Percentiles rank a stretch among this genome's conserved stretches.
Conservation (phyloP, 2,113 vertebrate genomes). For the Arothron firmamentum region DNA sequence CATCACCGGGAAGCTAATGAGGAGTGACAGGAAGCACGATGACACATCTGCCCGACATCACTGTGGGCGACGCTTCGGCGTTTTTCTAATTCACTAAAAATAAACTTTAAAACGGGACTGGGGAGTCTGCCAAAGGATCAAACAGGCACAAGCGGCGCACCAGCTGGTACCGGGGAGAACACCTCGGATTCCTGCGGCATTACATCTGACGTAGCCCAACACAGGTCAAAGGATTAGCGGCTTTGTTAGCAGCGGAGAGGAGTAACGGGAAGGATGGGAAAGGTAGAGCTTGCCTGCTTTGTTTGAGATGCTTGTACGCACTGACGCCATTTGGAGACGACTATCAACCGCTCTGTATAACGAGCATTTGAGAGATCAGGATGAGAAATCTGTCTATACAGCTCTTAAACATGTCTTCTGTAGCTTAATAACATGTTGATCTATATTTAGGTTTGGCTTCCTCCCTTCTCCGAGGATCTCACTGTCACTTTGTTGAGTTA, state of each 20-base stretch:
- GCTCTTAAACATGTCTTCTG: too few relatives aligned
- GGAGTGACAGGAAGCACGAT: conserved; percentile 44
- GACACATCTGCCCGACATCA: conserved; percentile 48
- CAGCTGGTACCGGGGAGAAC: conserved; percentile 64
- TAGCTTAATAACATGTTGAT: too few relatives aligned
- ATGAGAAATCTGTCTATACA: not conserved
- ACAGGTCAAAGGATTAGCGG: conserved; percentile 53
- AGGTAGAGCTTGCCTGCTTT: conserved; percentile 24
- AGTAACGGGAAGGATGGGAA: conserved; percentile 35
- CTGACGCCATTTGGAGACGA: not conserved
- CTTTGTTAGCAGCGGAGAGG: conserved; percentile 47
- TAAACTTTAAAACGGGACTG: conserved; percentile 47
- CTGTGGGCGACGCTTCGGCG: conserved; percentile 39
- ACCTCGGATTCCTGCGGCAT: conserved; percentile 55
- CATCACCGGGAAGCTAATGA: conserved; percentile 33
- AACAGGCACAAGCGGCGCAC: conserved; percentile 63
- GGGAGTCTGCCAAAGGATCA: conserved; percentile 63
- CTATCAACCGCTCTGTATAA: not conserved
- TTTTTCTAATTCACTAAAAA: conserved; percentile 60
- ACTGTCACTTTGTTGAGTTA: not conserved
- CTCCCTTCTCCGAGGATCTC: too few relatives aligned
- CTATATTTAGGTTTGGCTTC: too few relatives aligned
- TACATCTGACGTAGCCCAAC: conserved; percentile 40
- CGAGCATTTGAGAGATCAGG: not conserved
- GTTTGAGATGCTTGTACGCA: conserved; percentile 19